Evolutionary conservation across 64 coral and sea anemone species (phyloP), one percentile per base, ranked within the genome.

Genomic region (Dendrophyllia cribrosa): DNA sequence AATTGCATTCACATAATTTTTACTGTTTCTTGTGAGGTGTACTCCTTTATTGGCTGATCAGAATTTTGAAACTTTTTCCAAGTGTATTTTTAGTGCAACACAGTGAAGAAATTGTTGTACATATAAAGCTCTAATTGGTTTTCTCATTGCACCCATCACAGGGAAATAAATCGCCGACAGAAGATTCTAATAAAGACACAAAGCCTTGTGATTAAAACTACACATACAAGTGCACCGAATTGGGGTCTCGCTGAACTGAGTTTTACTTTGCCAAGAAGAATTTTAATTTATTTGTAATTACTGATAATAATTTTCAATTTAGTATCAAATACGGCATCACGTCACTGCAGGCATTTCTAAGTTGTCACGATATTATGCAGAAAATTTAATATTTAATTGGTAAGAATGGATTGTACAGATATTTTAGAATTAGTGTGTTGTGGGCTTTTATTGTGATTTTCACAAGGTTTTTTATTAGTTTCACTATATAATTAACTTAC

Each of bases 121-220:
- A 69, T 25, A n/a, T 9, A 14, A 13, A 43, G 22, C 22, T 15
- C 80, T 84, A 84, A 84, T 84, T 51, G 16, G 80, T 84, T 17
- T 84, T 84, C n/a, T 84, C 59, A 51, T 84, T 84, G 45, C 80
- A 22, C 22, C 46, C 43, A 13, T 67, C 60, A 67, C 80, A 84
- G 80, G 62, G 80, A 67, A 43, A 22, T 84, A 51, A 66, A 12
- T 62, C 34, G 63, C 43, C 61, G 45, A 49, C 43, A 13, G 80
- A 51, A 20, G 62, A 84, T 51, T 68, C 80, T 43, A 67, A 84
- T 68, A 51, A 62, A 66, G 80, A 51, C 8, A 49, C 19, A 22
- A 65, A 62, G 26, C 47, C 59, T 50, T 19, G 44, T 67, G 80
- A 84, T 68, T 22, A n/a, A 47, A 20, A 84, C 43, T 22, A 45